Percentiles rank a stretch among this genome's conserved stretches.
phyloP scores from a whole-genome alignment of 2,113 vertebrate genomes.

The Pavo muticus region DNA sequence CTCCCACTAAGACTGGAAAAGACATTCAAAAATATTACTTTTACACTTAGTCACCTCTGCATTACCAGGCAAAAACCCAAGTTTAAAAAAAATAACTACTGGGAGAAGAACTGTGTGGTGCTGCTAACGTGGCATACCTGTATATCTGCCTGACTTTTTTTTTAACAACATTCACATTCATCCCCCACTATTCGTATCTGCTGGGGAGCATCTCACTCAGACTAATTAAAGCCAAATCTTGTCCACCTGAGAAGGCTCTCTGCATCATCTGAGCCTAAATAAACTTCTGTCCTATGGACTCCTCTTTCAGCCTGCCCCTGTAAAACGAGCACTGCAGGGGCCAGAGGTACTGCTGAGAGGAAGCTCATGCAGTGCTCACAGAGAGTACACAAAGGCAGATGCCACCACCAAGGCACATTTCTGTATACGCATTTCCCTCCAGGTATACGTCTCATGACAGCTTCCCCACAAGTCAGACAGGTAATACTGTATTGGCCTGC shows the following conservation, averaged over 20 bases:
- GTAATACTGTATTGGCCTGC: background rate
- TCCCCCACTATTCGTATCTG: background rate
- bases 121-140: rapidly evolving
- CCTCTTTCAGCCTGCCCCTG: background rate
- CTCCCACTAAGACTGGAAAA: background rate
- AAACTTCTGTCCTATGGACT: background rate
- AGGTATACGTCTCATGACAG: background rate
- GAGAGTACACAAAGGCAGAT: background rate
- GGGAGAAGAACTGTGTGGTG: background rate
- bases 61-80: background rate
- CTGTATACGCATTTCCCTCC: background rate
- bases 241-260: background rate
- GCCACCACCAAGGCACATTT: background rate
- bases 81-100: background rate
- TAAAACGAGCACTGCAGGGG: background rate
- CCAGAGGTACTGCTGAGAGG: rapidly evolving
- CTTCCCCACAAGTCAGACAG: background rate
- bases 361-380: rapidly evolving
- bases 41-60: background rate
- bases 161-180: background rate
- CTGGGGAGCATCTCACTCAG: background rate
- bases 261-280: background rate
- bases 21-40: background rate
- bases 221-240: background rate
- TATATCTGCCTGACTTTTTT: background rate